Conservation (phyloP, 2,797 vertebrate species). For the Todus mexicanus region DNA sequence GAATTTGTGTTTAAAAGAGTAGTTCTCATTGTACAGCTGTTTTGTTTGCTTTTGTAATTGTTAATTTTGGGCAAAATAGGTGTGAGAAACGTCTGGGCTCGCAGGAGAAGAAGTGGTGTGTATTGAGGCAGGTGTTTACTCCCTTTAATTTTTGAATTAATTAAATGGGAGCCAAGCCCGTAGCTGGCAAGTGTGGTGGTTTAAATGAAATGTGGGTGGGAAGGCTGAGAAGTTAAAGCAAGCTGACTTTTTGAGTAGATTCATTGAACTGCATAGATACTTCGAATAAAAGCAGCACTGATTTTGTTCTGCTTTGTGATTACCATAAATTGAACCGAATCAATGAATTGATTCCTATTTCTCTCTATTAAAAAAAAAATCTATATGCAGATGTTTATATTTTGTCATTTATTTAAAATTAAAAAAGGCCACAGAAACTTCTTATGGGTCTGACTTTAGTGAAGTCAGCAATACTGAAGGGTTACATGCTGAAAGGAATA, state of each 20-base stretch:
- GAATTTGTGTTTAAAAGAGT: not conserved
- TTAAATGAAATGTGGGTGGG: not conserved
- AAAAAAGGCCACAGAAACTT: not conserved
- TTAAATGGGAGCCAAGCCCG: not conserved
- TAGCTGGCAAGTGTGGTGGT: not conserved
- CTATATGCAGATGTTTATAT: not conserved
- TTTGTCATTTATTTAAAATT: not conserved
- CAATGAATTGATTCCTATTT: not conserved
- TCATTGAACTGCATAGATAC: not conserved
- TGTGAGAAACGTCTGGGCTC: slow-evolving; percentile 43
- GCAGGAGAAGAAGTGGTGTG: not conserved
- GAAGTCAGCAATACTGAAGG: not conserved
- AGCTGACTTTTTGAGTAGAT: not conserved
- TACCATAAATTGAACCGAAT: not conserved
- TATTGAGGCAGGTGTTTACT: not conserved
- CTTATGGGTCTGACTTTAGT: not conserved
- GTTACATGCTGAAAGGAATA: not conserved
- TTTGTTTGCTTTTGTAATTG: slow-evolving; percentile 3
- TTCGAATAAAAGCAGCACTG: not conserved
- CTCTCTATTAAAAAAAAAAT: not conserved
- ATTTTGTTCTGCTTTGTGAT: not conserved
- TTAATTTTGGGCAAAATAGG: not conserved
- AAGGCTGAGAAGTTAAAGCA: not conserved
- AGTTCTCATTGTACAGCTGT: not conserved
- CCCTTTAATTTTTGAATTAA: slow-evolving; percentile 8